These are phyloP conservation scores for Phylloscopus collybita DNA, from an alignment of 2,797 vertebrate species.

Conservation along the genomic window DNA sequence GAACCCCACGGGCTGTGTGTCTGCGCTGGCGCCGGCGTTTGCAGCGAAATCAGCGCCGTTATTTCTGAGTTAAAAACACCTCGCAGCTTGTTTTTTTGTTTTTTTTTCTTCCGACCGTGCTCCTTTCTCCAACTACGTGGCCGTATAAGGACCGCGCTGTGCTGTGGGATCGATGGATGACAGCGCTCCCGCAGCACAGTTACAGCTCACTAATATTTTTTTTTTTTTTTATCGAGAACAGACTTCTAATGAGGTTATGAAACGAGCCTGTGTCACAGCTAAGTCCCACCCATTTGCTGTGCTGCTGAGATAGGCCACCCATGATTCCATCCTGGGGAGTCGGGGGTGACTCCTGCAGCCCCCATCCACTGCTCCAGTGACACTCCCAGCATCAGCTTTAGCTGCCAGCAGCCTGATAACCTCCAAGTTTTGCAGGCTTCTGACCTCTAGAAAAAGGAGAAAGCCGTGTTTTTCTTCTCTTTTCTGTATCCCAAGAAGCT, in stretches of 20 bases:
- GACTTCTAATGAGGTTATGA: constrained; percentile 56
- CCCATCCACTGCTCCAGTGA: background rate
- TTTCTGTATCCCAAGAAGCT: background rate
- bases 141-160: background rate
- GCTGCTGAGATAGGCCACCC: constrained; percentile 49
- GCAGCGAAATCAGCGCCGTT: background rate
- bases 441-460: background rate
- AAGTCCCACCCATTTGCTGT: constrained; percentile 51
- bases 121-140: background rate
- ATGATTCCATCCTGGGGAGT: background rate
- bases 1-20: rapidly evolving
- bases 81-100: no score
- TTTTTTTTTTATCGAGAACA: background rate
- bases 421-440: background rate
- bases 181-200: background rate
- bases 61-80: background rate
- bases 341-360: background rate
- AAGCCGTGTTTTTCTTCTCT: background rate
- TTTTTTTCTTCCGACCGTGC: background rate
- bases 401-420: background rate
- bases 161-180: background rate
- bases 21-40: background rate
- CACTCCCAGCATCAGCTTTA: background rate
- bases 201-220: background rate
- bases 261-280: constrained; percentile 34